These are phyloP conservation scores for Tetramorium parvispinum DNA, from an alignment of 1,140 invertebrate genomes.

Conservation along the genomic window DNA sequence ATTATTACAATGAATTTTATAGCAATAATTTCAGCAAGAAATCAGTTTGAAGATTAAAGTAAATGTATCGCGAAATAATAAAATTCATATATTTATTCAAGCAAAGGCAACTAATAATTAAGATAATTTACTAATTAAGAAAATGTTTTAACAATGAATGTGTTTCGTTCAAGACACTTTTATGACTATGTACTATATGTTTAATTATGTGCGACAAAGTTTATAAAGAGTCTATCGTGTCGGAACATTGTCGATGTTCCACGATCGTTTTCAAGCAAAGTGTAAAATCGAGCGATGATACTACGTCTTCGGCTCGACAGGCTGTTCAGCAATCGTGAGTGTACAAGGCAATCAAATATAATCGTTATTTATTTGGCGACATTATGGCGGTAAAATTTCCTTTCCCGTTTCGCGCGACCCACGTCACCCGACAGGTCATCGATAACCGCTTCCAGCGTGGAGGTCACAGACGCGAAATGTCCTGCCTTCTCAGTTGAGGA, in stretches of 20 bases:
- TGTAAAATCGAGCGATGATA: not conserved
- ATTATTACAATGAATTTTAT: slow-evolving; percentile 63
- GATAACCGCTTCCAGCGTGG: not conserved
- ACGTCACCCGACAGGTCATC: not conserved
- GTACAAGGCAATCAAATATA: slow-evolving; percentile 73
- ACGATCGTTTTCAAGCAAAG: not conserved
- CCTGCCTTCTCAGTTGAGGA: slow-evolving; percentile 34
- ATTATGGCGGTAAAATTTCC: slow-evolving; percentile 22
- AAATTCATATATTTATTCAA: slow-evolving; percentile 18
- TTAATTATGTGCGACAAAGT: slow-evolving; percentile 18
- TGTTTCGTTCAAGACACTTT: not conserved
- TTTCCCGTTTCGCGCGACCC: slow-evolving; percentile 37
- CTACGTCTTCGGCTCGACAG: slow-evolving; percentile 28
- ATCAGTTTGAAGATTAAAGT: slow-evolving; percentile 27
- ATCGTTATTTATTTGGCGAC: slow-evolving; percentile 56
- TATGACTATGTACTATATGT: not conserved
- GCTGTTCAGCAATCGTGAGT: slow-evolving; percentile 63
- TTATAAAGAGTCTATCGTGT: slow-evolving; percentile 34
- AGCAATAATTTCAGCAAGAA: slow-evolving; percentile 78
- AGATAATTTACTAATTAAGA: not conserved
- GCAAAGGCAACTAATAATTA: not conserved
- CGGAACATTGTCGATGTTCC: not conserved
- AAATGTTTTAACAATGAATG: not conserved
- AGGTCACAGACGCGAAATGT: slow-evolving; percentile 46
- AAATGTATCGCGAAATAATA: not conserved